Percentiles rank a stretch among this genome's conserved stretches.
These are phyloP conservation scores for Excalfactoria chinensis DNA, from an alignment of 2,113 vertebrate species.

Conservation along the genomic window DNA sequence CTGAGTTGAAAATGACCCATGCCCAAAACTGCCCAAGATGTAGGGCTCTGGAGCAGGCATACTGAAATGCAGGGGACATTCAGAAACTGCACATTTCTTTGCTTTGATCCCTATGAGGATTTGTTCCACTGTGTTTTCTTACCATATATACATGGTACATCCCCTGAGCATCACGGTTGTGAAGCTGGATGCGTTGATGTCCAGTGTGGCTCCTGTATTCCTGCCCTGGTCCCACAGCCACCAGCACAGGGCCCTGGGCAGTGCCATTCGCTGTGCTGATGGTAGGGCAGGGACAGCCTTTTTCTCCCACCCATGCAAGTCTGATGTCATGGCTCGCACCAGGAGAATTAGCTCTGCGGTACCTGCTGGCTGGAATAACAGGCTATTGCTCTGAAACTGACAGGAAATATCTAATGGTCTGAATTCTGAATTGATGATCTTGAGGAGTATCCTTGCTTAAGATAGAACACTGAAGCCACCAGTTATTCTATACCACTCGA, in stretches of 20 bases:
- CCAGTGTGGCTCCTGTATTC: accelerated
- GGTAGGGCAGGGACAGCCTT: neutral
- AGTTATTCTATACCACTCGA: neutral
- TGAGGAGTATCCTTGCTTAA: neutral
- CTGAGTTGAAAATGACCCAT: neutral
- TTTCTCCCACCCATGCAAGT: neutral
- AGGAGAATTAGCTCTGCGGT: neutral
- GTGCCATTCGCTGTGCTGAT: neutral
- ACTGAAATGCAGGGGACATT: neutral
- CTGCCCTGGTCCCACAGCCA: neutral
- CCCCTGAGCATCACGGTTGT: neutral
- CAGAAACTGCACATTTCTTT: neutral
- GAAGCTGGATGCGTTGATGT: neutral
- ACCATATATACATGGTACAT: accelerated
- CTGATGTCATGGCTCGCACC: accelerated
- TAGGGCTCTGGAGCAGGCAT: neutral
- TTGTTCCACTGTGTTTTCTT: neutral
- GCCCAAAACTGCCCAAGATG: neutral
- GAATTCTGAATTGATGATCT: neutral
- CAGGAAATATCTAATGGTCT: neutral
- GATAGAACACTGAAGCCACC: neutral
- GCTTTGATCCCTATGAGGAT: neutral
- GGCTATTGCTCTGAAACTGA: neutral
- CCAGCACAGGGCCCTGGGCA: neutral
- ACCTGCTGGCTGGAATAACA: neutral